These are phyloP conservation scores for Cricetomys ansorgei DNA, from an alignment of 2,113 vertebrate genomes.

Conservation along the genomic window DNA sequence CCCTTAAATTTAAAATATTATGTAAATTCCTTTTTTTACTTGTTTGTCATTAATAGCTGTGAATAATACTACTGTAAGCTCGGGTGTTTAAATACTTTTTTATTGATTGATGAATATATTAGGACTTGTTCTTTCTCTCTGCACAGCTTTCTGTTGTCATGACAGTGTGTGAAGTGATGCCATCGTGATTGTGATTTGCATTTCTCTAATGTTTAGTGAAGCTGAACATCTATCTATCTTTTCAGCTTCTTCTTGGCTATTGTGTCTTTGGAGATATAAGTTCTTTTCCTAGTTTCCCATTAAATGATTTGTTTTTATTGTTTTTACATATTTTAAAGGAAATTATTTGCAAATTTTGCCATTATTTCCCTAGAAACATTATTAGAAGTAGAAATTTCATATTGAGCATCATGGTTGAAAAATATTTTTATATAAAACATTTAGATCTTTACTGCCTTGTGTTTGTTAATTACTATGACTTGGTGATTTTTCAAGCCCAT, in stretches of 20 bases:
- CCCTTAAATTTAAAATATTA: neutral
- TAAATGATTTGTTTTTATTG: neutral
- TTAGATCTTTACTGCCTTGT: neutral
- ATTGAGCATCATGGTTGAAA: neutral
- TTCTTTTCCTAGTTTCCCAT: neutral
- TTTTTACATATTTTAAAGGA: constrained; percentile 19
- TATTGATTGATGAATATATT: neutral
- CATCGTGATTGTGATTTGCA: neutral
- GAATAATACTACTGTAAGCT: neutral
- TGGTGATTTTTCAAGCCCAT: neutral
- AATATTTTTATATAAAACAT: neutral
- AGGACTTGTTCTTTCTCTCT: neutral
- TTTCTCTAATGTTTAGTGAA: neutral
- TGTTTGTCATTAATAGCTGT: neutral
- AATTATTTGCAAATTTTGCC: neutral
- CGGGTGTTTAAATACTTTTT: neutral
- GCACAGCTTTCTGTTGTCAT: neutral
- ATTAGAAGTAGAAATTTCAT: neutral
- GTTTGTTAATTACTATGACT: neutral
- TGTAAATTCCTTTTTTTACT: neutral
- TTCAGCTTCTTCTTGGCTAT: neutral
- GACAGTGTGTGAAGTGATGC: neutral
- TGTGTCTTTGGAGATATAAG: neutral
- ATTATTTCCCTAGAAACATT: neutral
- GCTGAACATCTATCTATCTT: neutral